These are phyloP conservation scores for Dufourea novaeangliae DNA, from an alignment of 1,140 invertebrate species.

Conservation along the genomic window DNA sequence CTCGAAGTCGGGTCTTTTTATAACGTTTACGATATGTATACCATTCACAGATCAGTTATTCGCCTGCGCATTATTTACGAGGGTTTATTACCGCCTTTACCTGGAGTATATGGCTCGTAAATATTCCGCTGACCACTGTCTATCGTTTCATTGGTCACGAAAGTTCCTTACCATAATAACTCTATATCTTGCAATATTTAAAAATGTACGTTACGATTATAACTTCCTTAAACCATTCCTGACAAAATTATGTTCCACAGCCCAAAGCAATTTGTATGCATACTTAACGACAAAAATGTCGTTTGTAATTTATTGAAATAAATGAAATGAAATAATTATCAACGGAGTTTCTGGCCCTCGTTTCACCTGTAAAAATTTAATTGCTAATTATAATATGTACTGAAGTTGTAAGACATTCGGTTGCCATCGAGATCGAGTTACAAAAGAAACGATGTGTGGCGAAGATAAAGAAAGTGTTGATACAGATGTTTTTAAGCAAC, in stretches of 20 bases:
- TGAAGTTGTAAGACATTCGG: background rate
- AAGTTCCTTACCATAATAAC: too few relatives aligned
- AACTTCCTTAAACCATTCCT: constrained; percentile 5
- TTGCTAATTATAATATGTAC: constrained; percentile 1
- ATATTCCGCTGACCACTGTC: too few relatives aligned
- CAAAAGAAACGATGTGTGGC: constrained; percentile 22
- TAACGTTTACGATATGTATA: too few relatives aligned
- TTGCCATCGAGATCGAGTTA: constrained; percentile 21
- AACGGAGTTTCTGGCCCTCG: background rate
- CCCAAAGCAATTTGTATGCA: background rate
- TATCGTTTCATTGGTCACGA: too few relatives aligned
- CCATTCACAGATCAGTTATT: too few relatives aligned
- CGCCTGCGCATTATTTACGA: too few relatives aligned
- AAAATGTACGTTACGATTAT: too few relatives aligned
- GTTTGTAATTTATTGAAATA: constrained; percentile 37
- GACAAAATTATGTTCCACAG: constrained; percentile 25
- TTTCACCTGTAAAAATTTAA: background rate
- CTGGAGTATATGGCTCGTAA: too few relatives aligned
- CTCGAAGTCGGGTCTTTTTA: too few relatives aligned
- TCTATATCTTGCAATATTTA: too few relatives aligned
- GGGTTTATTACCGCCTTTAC: too few relatives aligned
- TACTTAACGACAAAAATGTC: background rate
- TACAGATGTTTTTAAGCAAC: constrained; percentile 57
- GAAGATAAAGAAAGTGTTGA: constrained; percentile 61
- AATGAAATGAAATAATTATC: constrained; percentile 6